Evolutionary conservation across 2,113 vertebrate genomes (phyloP), one percentile per base, ranked within the genome.

Genomic region (Oplegnathus fasciatus): DNA sequence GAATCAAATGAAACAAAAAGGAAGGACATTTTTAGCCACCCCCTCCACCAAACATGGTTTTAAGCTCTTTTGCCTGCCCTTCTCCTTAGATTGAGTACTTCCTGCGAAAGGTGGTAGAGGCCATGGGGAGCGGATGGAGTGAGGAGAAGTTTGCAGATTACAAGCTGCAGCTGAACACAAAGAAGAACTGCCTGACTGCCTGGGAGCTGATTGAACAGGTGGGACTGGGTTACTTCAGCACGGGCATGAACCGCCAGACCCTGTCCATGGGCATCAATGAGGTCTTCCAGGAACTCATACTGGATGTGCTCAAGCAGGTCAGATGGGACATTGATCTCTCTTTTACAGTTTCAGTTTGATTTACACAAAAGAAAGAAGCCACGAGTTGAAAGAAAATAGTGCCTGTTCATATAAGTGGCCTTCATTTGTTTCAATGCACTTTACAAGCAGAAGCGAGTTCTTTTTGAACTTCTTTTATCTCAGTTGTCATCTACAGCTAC

Each of bases 231-330:
- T 96, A 96, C 83, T 99, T 98, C 72, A 97, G 96, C 86, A 98
- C 97, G 92, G 96, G 96, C 65, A 96, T 98, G 95, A 96, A 97
- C 90, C 90, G 67, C 18, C 97, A 97, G 93, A 97, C 97, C 0
- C 94, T 99, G 67, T 97, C 97, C 60, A 97, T 99, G 98, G 97
- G 97, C 73, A 96, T 99, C 91, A 96, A 80, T 1, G 97, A 99
- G 89, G 97, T 99, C 90, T 99, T 97, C 65, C 97, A 94, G 82
- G 98, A 99, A 79, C 97, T 99, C 61, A 97, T 99, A 75, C 88
- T 99, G 89, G 97, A 99, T 78, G 92, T 99, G 32, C 94, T 99
- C 75, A 99, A 99, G 88, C 97, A 99, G 97, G 98, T 99, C 69
- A 93, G 95, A 75, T 22, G 15, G 1, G 22, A 30, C 18, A 28